Percentiles rank a stretch among this genome's conserved stretches.
Conservation (phyloP, 2,888 invertebrate species). For the Spilarctia lutea region DNA sequence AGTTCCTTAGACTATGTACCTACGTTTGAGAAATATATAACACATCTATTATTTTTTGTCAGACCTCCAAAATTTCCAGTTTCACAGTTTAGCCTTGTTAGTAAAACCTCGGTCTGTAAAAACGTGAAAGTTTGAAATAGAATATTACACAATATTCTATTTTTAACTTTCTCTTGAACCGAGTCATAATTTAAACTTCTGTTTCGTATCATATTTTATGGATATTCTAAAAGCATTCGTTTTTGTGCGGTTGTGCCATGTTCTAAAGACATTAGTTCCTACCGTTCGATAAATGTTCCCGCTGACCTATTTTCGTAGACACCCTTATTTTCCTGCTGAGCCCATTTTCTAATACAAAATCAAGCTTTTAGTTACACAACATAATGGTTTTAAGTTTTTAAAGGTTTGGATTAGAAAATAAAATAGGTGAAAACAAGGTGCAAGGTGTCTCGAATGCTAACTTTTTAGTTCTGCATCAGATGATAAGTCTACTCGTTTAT, state of each 20-base stretch:
- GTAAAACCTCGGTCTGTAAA: background rate
- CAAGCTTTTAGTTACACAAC: background rate
- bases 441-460: background rate
- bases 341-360: constrained; percentile 8
- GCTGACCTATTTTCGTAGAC: constrained; percentile 55
- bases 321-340: constrained; percentile 39
- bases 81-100: background rate
- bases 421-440: background rate
- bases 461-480: no score
- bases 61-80: background rate
- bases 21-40: background rate
- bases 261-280: constrained; percentile 48
- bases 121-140: background rate
- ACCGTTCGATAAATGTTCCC: constrained; percentile 30
- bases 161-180: constrained; percentile 59
- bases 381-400: background rate
- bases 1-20: background rate
- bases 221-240: constrained; percentile 14
- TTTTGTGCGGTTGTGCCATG: constrained; percentile 31
- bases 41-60: background rate
- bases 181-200: constrained; percentile 50
- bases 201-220: constrained; percentile 45
- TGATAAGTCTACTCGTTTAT: no score
- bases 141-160: constrained; percentile 23
- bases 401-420: background rate